Evolutionary conservation across 1,140 invertebrate species (phyloP).

Genomic region (Drosophila mayri): DNA sequence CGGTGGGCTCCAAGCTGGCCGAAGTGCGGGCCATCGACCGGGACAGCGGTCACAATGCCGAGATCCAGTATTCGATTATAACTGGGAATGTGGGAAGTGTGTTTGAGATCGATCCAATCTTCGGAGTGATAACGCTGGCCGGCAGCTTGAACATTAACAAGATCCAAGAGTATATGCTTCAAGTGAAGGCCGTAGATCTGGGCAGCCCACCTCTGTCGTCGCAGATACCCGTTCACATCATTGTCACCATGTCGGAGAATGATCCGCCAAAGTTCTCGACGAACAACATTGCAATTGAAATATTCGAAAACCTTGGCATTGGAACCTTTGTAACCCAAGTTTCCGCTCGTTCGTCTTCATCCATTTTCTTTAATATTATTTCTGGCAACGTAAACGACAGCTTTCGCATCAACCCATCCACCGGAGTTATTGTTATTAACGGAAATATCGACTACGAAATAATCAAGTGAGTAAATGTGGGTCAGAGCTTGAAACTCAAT

Average conservation of each 20-base stretch:
- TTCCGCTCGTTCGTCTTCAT: constrained; percentile 91
- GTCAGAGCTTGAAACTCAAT: not conserved
- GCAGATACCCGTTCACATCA: constrained; percentile 93
- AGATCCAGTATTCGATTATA: constrained; percentile 92
- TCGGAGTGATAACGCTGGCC: constrained; percentile 91
- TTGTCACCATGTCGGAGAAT: constrained; percentile 95
- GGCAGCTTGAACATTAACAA: constrained; percentile 90
- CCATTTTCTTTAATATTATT: constrained; percentile 93
- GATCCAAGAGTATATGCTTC: constrained; percentile 92
- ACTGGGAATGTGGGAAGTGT: constrained; percentile 94
- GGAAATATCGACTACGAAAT: constrained; percentile 92
- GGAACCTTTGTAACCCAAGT: constrained; percentile 92
- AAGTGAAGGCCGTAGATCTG: constrained; percentile 92
- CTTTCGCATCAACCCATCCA: constrained; percentile 94
- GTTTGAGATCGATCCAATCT: constrained; percentile 91
- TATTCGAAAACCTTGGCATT: constrained; percentile 93
- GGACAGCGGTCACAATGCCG: constrained; percentile 93
- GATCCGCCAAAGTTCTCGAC: constrained; percentile 91
- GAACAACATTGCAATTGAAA: constrained; percentile 90
- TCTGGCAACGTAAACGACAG: constrained; percentile 90
- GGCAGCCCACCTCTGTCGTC: constrained; percentile 91
- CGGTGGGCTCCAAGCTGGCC: constrained; percentile 90
- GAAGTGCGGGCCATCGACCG: constrained; percentile 91
- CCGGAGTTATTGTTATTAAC: constrained; percentile 91
- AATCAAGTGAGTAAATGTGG: constrained; percentile 71